phyloP scores from a whole-genome alignment of 2,113 vertebrate genomes.

The Zosterops pallidus region DNA sequence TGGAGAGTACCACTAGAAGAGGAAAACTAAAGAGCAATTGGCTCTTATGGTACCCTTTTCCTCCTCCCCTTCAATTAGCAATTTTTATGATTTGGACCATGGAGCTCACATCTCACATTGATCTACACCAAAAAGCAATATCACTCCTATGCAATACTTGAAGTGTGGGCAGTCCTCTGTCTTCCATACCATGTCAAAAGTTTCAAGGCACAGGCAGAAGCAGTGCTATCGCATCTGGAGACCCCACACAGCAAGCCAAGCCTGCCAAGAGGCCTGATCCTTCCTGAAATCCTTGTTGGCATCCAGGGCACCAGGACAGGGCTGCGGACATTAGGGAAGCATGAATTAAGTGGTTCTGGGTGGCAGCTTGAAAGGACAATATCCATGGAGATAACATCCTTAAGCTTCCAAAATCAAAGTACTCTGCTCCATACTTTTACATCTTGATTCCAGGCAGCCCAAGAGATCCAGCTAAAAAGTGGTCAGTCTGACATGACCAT shows the following conservation, averaged over 20 bases:
- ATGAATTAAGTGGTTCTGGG: not conserved
- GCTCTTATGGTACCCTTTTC: not conserved
- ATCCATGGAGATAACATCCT: not conserved
- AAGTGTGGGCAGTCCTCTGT: not conserved
- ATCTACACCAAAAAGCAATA: not conserved
- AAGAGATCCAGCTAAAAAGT: not conserved
- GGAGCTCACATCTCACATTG: not conserved
- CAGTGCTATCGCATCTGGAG: not conserved
- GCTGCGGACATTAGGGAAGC: not conserved
- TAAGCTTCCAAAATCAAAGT: not conserved
- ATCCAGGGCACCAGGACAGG: no score
- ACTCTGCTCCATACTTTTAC: not conserved
- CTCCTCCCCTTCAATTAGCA: not conserved
- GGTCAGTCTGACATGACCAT: not conserved
- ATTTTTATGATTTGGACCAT: not conserved
- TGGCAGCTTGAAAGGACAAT: not conserved
- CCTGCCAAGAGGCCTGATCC: not conserved
- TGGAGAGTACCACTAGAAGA: not conserved
- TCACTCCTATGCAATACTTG: not conserved
- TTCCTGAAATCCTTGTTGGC: not conserved
- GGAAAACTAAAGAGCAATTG: fast-evolving
- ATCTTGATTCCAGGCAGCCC: not conserved
- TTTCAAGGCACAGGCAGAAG: not conserved
- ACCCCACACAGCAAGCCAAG: not conserved
- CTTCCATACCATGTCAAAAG: not conserved